Conservation (phyloP, 2,113 vertebrate species). For the Forbesichthys papilliferus region DNA sequence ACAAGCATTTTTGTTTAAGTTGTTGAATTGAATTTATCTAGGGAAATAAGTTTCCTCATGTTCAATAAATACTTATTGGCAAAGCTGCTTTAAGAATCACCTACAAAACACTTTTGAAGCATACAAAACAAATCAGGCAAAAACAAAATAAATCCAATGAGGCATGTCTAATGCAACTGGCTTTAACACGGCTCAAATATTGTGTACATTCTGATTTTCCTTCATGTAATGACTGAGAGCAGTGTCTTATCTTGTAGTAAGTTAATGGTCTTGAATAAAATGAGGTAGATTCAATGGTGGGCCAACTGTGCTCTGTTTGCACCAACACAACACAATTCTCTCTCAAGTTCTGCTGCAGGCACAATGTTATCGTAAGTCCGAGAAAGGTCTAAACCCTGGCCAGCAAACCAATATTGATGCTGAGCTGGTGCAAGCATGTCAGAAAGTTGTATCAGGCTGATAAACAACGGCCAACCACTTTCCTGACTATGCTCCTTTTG, state of each 20-base stretch:
- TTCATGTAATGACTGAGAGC: conserved; percentile 42
- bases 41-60: conserved; percentile 60
- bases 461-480: conserved; percentile 59
- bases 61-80: conserved; percentile 65
- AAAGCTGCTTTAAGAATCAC: conserved; percentile 59
- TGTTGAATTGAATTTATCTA: conserved; percentile 66
- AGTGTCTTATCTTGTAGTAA: conserved; percentile 47
- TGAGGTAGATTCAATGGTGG: conserved; percentile 73
- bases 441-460: conserved; percentile 50
- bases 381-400: conserved; percentile 48
- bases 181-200: conserved; percentile 53
- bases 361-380: conserved; percentile 43
- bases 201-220: conserved; percentile 40
- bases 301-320: conserved; percentile 37
- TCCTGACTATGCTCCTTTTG: conserved; percentile 59
- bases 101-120: conserved; percentile 62
- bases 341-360: conserved; percentile 43
- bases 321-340: conserved; percentile 40
- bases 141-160: conserved; percentile 46
- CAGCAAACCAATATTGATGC: conserved; percentile 57
- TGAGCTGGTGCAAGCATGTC: conserved; percentile 37
- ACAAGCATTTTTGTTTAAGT: conserved; percentile 60
- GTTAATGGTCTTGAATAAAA: conserved; percentile 57
- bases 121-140: conserved; percentile 54
- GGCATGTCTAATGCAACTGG: conserved; percentile 42